Evolutionary conservation across 2,797 vertebrate genomes (phyloP).

Genomic region (Rhabdomys pumilio): DNA sequence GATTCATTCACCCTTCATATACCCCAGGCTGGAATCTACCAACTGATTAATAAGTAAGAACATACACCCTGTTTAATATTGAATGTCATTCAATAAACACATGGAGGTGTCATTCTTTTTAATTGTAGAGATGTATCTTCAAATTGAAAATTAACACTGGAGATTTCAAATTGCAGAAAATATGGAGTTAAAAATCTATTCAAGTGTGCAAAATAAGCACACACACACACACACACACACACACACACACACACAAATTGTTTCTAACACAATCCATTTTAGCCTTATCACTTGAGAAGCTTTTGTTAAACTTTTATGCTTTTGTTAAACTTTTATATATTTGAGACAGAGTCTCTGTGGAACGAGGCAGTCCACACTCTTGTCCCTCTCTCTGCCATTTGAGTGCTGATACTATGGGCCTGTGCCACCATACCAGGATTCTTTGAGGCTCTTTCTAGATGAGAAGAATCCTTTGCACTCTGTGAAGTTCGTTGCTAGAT

Average conservation of each 20-base stretch:
- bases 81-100: not conserved
- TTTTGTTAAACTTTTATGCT: not conserved
- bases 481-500: not conserved
- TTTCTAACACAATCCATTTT: not conserved
- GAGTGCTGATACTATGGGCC: not conserved
- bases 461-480: not conserved
- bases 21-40: not conserved
- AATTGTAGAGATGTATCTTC: constrained; percentile 33
- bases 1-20: not conserved
- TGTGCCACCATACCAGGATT: not conserved
- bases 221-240: not conserved
- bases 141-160: constrained; percentile 43
- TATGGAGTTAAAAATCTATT: not conserved
- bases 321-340: not conserved
- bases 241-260: not conserved
- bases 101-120: not conserved
- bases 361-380: not conserved
- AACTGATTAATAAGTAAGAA: constrained; percentile 3
- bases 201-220: not conserved
- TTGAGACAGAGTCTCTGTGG: not conserved
- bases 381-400: not conserved
- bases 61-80: not conserved
- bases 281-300: not conserved
- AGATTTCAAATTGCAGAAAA: not conserved
- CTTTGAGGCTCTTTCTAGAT: constrained; percentile 21